Evolutionary conservation across 2,113 vertebrate genomes (phyloP).

Genomic region (Clupea harengus): DNA sequence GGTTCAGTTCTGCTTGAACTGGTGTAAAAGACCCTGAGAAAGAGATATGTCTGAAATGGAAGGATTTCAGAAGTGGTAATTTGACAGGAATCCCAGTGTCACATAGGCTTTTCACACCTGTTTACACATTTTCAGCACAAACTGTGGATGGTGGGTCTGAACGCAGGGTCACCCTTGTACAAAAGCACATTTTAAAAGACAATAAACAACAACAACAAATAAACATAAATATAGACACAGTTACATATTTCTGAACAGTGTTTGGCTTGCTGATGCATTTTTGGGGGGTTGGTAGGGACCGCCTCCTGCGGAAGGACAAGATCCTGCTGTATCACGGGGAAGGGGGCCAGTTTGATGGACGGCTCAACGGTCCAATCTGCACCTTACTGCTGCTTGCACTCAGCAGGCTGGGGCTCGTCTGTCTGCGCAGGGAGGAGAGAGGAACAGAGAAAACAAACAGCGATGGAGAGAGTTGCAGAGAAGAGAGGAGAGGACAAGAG

Average conservation of each 20-base stretch:
- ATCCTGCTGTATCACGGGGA: neutral
- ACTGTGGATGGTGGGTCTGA: conserved; percentile 15
- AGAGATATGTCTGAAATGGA: neutral
- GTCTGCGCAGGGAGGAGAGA: conserved; percentile 71
- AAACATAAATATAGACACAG: conserved; percentile 43
- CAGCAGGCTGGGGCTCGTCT: conserved; percentile 88
- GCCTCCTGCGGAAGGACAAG: neutral
- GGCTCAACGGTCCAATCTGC: conserved; percentile 58
- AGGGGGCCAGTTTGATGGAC: conserved; percentile 53
- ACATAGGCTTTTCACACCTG: neutral
- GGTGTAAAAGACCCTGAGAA: neutral
- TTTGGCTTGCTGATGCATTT: conserved; percentile 46
- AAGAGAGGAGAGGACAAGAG: neutral
- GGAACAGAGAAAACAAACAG: neutral
- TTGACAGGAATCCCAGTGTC: neutral
- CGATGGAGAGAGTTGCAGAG: neutral
- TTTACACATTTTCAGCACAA: neutral
- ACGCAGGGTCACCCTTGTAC: conserved; percentile 68
- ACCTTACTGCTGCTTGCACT: conserved; percentile 97
- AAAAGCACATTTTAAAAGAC: neutral
- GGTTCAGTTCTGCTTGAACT: neutral
- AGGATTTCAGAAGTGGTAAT: neutral
- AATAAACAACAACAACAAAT: neutral
- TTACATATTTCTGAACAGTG: conserved; percentile 76
- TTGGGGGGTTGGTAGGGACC: neutral